Evolutionary conservation across 2,888 invertebrate genomes (phyloP).

Genomic region (Eilema caniola): DNA sequence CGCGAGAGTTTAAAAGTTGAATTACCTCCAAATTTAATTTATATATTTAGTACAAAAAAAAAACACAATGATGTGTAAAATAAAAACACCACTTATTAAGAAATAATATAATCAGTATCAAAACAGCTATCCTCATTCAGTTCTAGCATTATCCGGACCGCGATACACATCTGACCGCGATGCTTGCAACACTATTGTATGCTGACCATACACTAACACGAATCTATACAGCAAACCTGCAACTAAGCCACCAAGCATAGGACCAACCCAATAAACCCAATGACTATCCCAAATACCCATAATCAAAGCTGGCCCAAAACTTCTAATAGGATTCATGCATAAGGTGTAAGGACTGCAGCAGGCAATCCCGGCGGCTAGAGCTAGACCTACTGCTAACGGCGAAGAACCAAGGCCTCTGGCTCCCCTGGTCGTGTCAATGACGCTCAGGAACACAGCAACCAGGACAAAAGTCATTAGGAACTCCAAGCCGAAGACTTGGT

Average conservation of each 20-base stretch:
- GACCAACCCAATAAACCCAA: constrained; percentile 55
- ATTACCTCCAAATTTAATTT: too few species aligned
- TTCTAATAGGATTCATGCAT: constrained; percentile 52
- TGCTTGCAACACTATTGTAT: constrained; percentile 4
- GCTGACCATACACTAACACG: constrained; percentile 29
- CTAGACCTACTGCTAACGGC: constrained; percentile 54
- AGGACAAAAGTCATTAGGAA: constrained; percentile 54
- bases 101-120: neutral
- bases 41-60: too few species aligned
- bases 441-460: constrained; percentile 50
- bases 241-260: constrained; percentile 47
- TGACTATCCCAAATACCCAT: constrained; percentile 48
- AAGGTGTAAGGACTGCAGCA: constrained; percentile 50
- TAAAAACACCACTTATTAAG: too few species aligned
- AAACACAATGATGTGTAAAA: too few species aligned
- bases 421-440: constrained; percentile 47
- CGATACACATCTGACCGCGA: neutral
- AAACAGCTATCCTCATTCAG: neutral
- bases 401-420: constrained; percentile 53
- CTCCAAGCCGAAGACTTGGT: constrained; percentile 48
- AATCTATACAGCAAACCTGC: constrained; percentile 54
- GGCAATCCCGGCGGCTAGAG: constrained; percentile 52
- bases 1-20: too few species aligned
- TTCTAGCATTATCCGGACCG: neutral
- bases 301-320: constrained; percentile 51